Percentiles rank a stretch among this genome's conserved stretches.
phyloP scores from a whole-genome alignment of 2,888 invertebrate genomes.

The Pachydiplax longipennis region DNA sequence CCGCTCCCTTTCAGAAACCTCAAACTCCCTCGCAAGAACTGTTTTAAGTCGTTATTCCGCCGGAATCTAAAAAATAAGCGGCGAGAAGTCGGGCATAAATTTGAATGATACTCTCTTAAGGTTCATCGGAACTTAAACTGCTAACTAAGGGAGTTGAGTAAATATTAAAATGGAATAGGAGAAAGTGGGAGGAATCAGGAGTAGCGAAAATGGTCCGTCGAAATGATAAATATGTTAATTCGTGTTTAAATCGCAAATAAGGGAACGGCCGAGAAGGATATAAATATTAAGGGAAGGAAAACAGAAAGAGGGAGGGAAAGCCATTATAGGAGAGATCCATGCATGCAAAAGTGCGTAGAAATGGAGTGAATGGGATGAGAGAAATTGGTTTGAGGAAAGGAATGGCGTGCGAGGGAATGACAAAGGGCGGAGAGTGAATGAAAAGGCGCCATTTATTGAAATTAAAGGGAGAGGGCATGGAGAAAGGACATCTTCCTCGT shows the following conservation, averaged over 20 bases:
- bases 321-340: neutral
- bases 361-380: neutral
- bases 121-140: no score
- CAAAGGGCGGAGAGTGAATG: neutral
- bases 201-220: no score
- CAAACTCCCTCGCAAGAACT: no score
- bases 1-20: no score
- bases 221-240: neutral
- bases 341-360: neutral
- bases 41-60: no score
- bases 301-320: neutral
- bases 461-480: neutral
- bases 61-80: no score
- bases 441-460: neutral
- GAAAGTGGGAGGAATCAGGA: no score
- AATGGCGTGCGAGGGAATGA: neutral
- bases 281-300: neutral
- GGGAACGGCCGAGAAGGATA: neutral
- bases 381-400: neutral
- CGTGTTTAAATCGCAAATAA: neutral
- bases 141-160: no score
- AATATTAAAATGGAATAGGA: no score
- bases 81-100: no score
- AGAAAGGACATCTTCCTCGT: neutral
- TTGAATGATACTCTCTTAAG: no score